Evolutionary conservation across 1,140 invertebrate species (phyloP).

Genomic region (Drosophila rufa): DNA sequence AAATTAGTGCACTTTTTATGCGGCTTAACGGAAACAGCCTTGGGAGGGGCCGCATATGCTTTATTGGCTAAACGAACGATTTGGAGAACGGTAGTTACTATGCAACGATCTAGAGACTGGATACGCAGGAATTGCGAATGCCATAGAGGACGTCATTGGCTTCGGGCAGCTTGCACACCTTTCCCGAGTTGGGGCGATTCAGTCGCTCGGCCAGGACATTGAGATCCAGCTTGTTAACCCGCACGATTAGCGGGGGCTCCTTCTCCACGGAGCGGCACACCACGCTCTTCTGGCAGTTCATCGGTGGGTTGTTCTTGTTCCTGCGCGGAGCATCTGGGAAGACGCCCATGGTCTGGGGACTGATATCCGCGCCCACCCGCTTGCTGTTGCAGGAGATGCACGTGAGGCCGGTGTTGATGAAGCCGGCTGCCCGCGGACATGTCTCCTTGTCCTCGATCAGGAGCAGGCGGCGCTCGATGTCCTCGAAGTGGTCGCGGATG

Average conservation of each 20-base stretch:
- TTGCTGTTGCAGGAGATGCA: conserved; percentile 67
- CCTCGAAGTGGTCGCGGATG: conserved; percentile 71
- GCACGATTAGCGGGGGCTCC: conserved; percentile 68
- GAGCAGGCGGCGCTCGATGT: conserved; percentile 52
- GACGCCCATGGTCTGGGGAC: conserved; percentile 40
- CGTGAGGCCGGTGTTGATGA: conserved; percentile 49
- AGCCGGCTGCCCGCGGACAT: conserved; percentile 70
- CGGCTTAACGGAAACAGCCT: conserved; percentile 42
- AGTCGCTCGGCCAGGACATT: conserved; percentile 55
- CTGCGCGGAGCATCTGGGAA: conserved; percentile 47
- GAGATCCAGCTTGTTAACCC: conserved; percentile 63
- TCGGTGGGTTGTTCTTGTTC: neutral
- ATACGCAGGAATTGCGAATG: conserved; percentile 53
- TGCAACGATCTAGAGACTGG: neutral
- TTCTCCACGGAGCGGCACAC: conserved; percentile 56
- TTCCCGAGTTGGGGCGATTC: conserved; percentile 45
- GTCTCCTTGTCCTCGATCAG: conserved; percentile 58
- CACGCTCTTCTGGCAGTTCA: conserved; percentile 42
- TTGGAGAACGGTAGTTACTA: conserved; percentile 26
- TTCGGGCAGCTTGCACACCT: conserved; percentile 71
- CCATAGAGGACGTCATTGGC: conserved; percentile 72
- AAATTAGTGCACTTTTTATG: conserved; percentile 78
- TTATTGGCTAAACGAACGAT: conserved; percentile 63
- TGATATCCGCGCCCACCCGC: conserved; percentile 60
- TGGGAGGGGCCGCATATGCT: conserved; percentile 27